These are phyloP conservation scores for Eublepharis macularius DNA, from an alignment of 2,113 vertebrate species.

Conservation along the genomic window DNA sequence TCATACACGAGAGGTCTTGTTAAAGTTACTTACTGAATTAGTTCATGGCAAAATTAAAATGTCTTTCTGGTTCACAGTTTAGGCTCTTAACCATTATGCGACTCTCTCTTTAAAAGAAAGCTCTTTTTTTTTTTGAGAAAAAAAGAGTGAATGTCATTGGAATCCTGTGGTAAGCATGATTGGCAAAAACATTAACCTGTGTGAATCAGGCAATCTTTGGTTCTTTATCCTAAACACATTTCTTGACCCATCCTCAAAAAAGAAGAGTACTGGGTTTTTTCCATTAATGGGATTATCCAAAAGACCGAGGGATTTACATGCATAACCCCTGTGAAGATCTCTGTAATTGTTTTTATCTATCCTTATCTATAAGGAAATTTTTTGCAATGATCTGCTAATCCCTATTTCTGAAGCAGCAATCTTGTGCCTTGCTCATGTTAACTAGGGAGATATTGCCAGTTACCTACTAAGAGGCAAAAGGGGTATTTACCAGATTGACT, in stretches of 20 bases:
- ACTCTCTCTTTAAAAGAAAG: too few relatives aligned
- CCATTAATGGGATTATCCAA: not conserved
- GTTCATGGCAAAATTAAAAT: too few relatives aligned
- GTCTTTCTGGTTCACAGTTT: too few relatives aligned
- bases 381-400: not conserved
- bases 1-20: too few relatives aligned
- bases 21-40: too few relatives aligned
- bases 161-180: too few relatives aligned
- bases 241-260: not conserved
- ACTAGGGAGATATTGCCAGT: not conserved
- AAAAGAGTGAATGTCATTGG: too few relatives aligned
- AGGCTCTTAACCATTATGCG: too few relatives aligned
- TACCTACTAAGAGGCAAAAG: not conserved
- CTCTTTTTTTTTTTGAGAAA: too few relatives aligned
- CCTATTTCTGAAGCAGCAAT: not conserved
- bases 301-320: not conserved
- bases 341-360: not conserved
- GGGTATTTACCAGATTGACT: not conserved
- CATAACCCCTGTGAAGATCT: constrained; percentile 8
- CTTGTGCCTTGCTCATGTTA: not conserved
- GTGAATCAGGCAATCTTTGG: too few relatives aligned
- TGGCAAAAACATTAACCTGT: too few relatives aligned
- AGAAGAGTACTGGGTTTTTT: too few relatives aligned
- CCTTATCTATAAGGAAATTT: not conserved
- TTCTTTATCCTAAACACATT: not conserved